Percentiles rank a stretch among this genome's conserved stretches.
These are phyloP conservation scores for Pseudorectes ferrugineus DNA, from an alignment of 2,113 vertebrate genomes.

Conservation along the genomic window DNA sequence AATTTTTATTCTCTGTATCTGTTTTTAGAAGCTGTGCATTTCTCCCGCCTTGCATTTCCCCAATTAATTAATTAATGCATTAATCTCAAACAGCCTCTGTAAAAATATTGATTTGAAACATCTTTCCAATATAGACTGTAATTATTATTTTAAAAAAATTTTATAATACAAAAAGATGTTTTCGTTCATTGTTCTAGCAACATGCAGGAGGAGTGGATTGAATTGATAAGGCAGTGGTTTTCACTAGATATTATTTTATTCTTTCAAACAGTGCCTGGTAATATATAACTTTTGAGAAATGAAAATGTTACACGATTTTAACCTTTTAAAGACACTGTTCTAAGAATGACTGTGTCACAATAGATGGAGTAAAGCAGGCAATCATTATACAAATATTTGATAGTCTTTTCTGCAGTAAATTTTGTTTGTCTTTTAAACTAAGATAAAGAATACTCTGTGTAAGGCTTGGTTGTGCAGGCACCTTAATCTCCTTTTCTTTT, in stretches of 20 bases:
- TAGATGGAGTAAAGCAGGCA: not conserved
- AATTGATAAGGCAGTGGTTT: not conserved
- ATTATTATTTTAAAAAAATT: not conserved
- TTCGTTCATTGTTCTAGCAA: not conserved
- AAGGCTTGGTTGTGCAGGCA: not conserved
- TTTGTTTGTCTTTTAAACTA: not conserved
- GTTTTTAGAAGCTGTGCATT: not conserved
- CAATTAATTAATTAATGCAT: not conserved
- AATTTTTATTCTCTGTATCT: not conserved
- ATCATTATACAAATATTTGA: not conserved
- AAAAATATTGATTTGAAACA: not conserved
- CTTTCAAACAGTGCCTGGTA: not conserved
- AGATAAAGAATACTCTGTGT: not conserved
- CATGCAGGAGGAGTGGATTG: not conserved
- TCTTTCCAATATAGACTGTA: not conserved
- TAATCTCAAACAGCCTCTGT: not conserved
- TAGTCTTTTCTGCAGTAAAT: not conserved
- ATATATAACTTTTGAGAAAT: not conserved
- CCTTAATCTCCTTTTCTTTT: not conserved
- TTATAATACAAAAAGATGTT: not conserved
- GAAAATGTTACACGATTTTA: not conserved
- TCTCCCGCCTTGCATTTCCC: rapidly evolving
- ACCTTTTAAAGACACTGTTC: not conserved
- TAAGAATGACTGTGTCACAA: not conserved
- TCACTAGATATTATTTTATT: not conserved